A percentile compares a stretch with the other conserved stretches of the same genome.
Conservation (phyloP, 2,113 vertebrate genomes). For the Mionectes macconnelli region DNA sequence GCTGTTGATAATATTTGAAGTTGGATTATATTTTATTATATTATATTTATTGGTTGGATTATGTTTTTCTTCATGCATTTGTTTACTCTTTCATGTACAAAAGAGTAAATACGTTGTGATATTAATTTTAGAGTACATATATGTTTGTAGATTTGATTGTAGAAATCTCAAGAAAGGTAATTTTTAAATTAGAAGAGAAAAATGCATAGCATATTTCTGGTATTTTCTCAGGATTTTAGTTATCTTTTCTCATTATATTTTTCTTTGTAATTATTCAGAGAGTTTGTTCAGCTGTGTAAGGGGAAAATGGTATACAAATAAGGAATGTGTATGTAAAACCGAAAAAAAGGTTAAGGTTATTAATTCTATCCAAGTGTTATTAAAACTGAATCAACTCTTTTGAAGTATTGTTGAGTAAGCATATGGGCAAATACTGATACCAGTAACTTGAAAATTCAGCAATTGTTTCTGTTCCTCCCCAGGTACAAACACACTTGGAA, state of each 20-base stretch:
- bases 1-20: not conserved
- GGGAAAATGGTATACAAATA: not conserved
- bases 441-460: not conserved
- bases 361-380: not conserved
- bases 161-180: not conserved
- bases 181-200: not conserved
- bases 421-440: not conserved
- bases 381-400: not conserved
- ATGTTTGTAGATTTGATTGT: not conserved
- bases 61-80: not conserved
- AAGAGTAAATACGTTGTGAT: not conserved
- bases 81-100: not conserved
- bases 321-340: not conserved
- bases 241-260: not conserved
- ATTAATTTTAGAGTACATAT: not conserved
- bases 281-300: not conserved
- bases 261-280: not conserved
- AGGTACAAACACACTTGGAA: constrained; percentile 91
- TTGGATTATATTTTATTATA: not conserved
- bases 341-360: not conserved
- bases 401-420: not conserved
- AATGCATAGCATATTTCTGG: not conserved
- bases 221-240: not conserved
- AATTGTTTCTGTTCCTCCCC: constrained; percentile 21
- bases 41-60: not conserved